Evolutionary conservation across 2,797 vertebrate genomes (phyloP).

Genomic region (Tokudaia tokunoshimensis): DNA sequence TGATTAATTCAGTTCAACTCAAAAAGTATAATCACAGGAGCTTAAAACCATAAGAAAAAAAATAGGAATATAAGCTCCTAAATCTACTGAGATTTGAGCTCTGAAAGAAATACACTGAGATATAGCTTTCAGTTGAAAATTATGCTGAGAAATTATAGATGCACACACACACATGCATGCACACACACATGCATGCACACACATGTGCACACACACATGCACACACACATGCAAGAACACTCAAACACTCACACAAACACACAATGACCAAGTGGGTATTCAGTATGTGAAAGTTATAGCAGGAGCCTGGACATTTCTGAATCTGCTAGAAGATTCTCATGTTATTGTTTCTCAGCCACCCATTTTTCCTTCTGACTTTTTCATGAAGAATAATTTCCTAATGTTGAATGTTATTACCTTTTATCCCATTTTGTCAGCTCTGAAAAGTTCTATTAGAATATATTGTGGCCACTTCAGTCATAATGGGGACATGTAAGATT

Average conservation of each 20-base stretch:
- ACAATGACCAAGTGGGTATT: not conserved
- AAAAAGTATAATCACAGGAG: conserved; percentile 69
- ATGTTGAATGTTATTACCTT: not conserved
- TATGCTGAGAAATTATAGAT: not conserved
- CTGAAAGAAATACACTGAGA: conserved; percentile 56
- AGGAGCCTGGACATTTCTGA: not conserved
- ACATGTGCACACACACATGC: not conserved
- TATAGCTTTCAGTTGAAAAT: conserved; percentile 23
- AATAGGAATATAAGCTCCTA: not conserved
- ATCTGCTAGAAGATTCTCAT: not conserved
- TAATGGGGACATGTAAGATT: not conserved
- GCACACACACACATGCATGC: not conserved
- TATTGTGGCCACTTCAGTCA: not conserved
- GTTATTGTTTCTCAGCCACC: not conserved
- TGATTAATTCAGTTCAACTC: conserved; percentile 65
- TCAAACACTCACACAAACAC: not conserved
- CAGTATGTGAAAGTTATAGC: conserved; percentile 9
- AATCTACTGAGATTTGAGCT: conserved; percentile 16
- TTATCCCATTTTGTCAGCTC: not conserved
- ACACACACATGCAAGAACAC: not conserved
- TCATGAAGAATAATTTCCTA: not conserved
- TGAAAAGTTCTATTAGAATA: not conserved
- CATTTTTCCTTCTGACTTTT: not conserved
- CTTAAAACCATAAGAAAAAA: conserved; percentile 38
- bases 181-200: not conserved